Base-by-base conservation (phyloP, 2,888 invertebrate genomes). In the Papilio demoleus region DNA sequence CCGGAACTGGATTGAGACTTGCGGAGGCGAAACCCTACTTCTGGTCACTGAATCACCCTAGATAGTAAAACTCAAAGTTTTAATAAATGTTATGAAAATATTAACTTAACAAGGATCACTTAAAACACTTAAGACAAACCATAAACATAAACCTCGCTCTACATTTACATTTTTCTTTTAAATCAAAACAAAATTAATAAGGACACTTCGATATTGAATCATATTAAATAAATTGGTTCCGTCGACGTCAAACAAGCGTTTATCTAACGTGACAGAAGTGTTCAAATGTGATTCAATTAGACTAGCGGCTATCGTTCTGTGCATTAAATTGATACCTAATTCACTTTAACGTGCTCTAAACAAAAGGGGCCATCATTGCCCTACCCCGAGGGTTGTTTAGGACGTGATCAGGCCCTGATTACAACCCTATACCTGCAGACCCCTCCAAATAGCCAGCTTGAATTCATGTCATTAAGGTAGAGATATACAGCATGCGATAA, bases 381-480 rank as follows among this genome's bases (percentile, higher is more conserved):
- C 83, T 78, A 76, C 77, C 77, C 74, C 74, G 74, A 75, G 80
- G 81, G 79, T 72, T 79, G 81, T 76, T 81, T 77, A 80, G 79
- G 79, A 83, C 83, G 82, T 82, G 85, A 83, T 83, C 80, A 79
- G 73, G 75, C 79, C 74, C 82, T 81, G 83, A 85, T 85, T 83
- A 80, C 79, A 70, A 73, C 72, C 78, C 75, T 73, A 74, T 75
- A 75, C 73, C 70, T 73, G 74, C 42, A 42, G 72, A 73, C 76
- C 80, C 77, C 73, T 71, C 75, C 50, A 74, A 79, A 79, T 80
- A 83, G 82, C 81, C 80, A 82, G 82, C 83, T 80, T 79, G 79
- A 78, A 81, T 80, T 80, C 77, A 69, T 68, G 12, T 59, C 27
- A 50, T 64, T 24, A 68, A 40, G 72, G 68, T 71, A 58, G 71